These are phyloP conservation scores for Nerophis ophidion DNA, from an alignment of 2,113 vertebrate species.

Conservation along the genomic window DNA sequence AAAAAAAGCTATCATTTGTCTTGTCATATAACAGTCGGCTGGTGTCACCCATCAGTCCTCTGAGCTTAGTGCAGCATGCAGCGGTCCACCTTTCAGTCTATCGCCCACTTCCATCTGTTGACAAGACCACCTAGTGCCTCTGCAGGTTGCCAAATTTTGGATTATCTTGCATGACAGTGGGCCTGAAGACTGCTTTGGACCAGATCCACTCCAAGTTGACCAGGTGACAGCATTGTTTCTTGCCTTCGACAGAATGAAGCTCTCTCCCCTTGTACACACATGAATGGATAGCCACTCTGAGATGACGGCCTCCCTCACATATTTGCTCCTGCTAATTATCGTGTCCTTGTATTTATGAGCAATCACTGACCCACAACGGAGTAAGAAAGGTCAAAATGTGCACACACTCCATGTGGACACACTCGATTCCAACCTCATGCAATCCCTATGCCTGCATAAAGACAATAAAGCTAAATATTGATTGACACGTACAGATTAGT, in stretches of 20 bases:
- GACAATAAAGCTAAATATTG: no score
- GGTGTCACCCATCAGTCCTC: conserved; percentile 22
- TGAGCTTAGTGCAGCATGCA: conserved; percentile 23
- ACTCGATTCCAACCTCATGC: not conserved
- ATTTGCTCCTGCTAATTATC: conserved; percentile 58
- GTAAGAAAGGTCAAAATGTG: conserved; percentile 16
- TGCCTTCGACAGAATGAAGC: conserved; percentile 47
- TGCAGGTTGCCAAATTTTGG: conserved; percentile 47
- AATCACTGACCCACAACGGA: conserved; percentile 44
- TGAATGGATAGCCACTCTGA: conserved; percentile 37
- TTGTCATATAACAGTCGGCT: conserved; percentile 14
- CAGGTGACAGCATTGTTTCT: conserved; percentile 40
- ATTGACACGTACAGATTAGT: no score
- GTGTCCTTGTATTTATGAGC: conserved; percentile 59
- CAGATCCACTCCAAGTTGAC: conserved; percentile 26
- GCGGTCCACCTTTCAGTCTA: conserved; percentile 35
- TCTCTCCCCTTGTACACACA: conserved; percentile 28
- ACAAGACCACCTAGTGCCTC: conserved; percentile 56
- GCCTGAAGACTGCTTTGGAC: conserved; percentile 50
- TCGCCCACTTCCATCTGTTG: conserved; percentile 49
- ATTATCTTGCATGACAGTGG: conserved; percentile 56
- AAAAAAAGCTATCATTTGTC: conserved; percentile 4
- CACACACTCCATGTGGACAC: conserved; percentile 16
- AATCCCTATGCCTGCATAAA: no score
- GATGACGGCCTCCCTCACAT: conserved; percentile 33